These are phyloP conservation scores for Plagiodera versicolora DNA, from an alignment of 2,888 invertebrate genomes.

Conservation along the genomic window DNA sequence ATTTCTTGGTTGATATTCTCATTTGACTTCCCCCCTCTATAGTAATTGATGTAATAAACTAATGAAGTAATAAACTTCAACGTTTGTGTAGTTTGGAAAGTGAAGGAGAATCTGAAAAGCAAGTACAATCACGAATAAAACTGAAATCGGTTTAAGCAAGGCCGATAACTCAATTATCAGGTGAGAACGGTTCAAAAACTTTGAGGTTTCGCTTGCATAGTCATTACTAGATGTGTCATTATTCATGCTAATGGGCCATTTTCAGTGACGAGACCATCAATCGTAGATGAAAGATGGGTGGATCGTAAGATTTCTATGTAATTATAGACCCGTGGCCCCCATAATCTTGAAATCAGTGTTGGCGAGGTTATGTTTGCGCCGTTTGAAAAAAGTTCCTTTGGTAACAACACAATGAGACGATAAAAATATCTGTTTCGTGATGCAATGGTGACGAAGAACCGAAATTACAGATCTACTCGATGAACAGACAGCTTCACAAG, in stretches of 20 bases:
- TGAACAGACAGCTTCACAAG: no score
- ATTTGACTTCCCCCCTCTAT: no score
- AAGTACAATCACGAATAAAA: not conserved
- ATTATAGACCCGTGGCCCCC: not conserved
- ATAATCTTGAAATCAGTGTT: not conserved
- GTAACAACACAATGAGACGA: not conserved
- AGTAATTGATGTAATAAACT: no score
- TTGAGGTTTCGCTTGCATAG: not conserved
- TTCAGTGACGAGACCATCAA: not conserved
- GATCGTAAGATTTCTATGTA: not conserved
- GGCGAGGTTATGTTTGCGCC: not conserved
- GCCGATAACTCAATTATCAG: constrained; percentile 14
- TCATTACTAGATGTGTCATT: constrained; percentile 13
- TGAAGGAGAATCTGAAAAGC: constrained; percentile 1
- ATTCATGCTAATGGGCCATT: constrained; percentile 7
- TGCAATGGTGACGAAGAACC: not conserved
- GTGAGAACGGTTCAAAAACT: not conserved
- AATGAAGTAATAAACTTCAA: no score
- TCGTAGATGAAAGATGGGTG: not conserved
- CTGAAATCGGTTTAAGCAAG: not conserved
- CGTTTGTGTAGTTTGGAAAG: not conserved
- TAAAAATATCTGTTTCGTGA: not conserved
- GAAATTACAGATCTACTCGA: not conserved
- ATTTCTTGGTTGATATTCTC: no score
- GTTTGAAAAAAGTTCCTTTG: not conserved